A percentile compares a stretch with the other conserved stretches of the same genome.
Evolutionary conservation across 2,888 invertebrate species (phyloP).

Genomic region (Portevinia maculata): DNA sequence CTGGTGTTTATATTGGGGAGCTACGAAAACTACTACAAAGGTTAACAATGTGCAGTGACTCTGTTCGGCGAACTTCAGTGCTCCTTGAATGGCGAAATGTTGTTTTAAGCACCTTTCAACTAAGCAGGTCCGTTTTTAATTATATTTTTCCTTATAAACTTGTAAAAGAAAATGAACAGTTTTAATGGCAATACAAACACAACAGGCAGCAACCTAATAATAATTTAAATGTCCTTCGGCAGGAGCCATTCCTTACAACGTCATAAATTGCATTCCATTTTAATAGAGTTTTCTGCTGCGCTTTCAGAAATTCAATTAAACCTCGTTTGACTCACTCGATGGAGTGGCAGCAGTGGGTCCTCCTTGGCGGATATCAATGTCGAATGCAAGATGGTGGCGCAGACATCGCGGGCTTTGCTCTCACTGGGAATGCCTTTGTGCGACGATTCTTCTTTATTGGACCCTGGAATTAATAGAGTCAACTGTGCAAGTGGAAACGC

Average conservation of each 20-base stretch:
- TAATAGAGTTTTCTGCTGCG: conserved; percentile 64
- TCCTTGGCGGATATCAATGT: conserved; percentile 57
- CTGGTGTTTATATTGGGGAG: too few species aligned
- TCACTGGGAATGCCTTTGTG: conserved; percentile 36
- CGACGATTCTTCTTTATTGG: conserved; percentile 48
- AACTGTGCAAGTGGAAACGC: conserved; percentile 12
- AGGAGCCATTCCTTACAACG: conserved; percentile 46
- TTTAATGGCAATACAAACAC: conserved; percentile 42
- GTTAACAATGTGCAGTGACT: too few species aligned
- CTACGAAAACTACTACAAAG: neutral
- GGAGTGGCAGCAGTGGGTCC: conserved; percentile 11
- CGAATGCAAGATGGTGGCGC: conserved; percentile 44
- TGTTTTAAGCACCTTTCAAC: conserved; percentile 9
- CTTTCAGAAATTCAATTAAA: conserved; percentile 71
- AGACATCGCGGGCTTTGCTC: conserved; percentile 8
- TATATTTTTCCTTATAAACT: conserved; percentile 38
- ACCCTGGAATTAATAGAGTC: conserved; percentile 54
- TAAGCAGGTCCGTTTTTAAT: conserved; percentile 28
- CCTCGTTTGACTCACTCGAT: conserved; percentile 18
- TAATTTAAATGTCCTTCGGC: conserved; percentile 69
- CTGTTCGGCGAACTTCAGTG: neutral
- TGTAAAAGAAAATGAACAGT: conserved; percentile 41
- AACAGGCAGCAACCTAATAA: conserved; percentile 59
- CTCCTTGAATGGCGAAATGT: conserved; percentile 2
- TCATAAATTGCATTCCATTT: conserved; percentile 73